These are phyloP conservation scores for Drosophila anomelani DNA, from an alignment of 2,888 invertebrate genomes.

Conservation along the genomic window DNA sequence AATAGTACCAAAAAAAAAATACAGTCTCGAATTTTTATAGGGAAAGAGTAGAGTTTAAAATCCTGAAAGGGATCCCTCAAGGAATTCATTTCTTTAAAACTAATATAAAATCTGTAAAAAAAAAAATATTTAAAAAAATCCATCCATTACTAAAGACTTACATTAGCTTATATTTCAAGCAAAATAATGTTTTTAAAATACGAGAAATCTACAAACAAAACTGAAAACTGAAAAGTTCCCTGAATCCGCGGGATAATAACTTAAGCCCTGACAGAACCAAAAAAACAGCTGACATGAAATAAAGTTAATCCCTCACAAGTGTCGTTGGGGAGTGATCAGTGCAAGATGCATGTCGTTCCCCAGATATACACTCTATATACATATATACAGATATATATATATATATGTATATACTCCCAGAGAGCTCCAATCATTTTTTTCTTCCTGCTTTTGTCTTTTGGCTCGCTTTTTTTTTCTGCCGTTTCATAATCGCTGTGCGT, in stretches of 20 bases:
- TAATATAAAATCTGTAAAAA: not conserved
- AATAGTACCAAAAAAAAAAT: not conserved
- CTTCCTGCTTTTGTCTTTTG: constrained; percentile 26
- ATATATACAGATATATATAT: not conserved
- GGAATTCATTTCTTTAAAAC: not conserved
- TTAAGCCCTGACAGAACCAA: constrained; percentile 13
- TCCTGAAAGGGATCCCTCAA: not conserved
- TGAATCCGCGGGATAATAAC: constrained; percentile 6
- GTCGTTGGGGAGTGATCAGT: not conserved
- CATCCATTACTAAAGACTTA: not conserved
- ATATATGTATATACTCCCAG: constrained; percentile 23
- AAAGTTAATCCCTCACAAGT: constrained; percentile 21
- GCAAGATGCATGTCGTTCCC: constrained; percentile 14
- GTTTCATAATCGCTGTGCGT: constrained; percentile 66
- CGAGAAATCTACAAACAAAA: not conserved
- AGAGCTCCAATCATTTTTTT: constrained; percentile 29
- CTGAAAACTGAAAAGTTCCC: not conserved
- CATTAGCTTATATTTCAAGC: not conserved
- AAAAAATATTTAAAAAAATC: not conserved
- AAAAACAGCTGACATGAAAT: constrained; percentile 31
- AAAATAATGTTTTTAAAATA: not conserved
- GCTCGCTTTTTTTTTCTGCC: constrained; percentile 10
- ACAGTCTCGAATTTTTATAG: too few relatives aligned
- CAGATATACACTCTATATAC: not conserved
- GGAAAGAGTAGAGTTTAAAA: not conserved